Evolutionary conservation across 2,888 invertebrate genomes (phyloP).

Genomic region (Athalia rosae): DNA sequence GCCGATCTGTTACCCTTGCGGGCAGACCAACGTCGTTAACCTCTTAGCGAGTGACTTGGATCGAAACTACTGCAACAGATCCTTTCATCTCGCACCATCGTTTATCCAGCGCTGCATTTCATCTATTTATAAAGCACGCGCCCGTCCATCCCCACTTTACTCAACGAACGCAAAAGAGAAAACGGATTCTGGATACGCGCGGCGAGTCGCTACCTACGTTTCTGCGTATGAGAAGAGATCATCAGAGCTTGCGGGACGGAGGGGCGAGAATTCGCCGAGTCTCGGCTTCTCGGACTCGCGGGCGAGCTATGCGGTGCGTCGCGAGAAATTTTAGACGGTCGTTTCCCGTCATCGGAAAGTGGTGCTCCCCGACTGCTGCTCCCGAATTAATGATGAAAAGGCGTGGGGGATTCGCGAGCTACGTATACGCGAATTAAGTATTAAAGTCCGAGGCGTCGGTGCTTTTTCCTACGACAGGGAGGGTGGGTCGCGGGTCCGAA

Average conservation of each 20-base stretch:
- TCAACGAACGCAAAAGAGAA: too few relatives aligned
- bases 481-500: not conserved
- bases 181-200: too few relatives aligned
- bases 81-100: conserved; percentile 59
- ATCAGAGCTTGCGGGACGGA: conserved; percentile 9
- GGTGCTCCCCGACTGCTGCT: conserved; percentile 13
- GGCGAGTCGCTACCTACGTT: too few relatives aligned
- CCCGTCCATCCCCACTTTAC: not conserved
- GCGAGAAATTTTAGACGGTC: conserved; percentile 55
- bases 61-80: conserved; percentile 49
- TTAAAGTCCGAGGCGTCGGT: not conserved
- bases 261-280: not conserved
- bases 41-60: conserved; percentile 51
- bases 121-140: conserved; percentile 63
- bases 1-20: not conserved
- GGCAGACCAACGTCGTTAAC: conserved; percentile 56
- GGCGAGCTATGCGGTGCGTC: conserved; percentile 15
- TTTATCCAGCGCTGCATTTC: conserved; percentile 60
- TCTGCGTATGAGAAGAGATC: too few relatives aligned
- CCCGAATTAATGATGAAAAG: conserved; percentile 33
- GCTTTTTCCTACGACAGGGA: too few relatives aligned
- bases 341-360: conserved; percentile 57
- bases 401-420: not conserved
- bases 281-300: conserved; percentile 2
- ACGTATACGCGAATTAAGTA: conserved; percentile 15